phyloP scores from a whole-genome alignment of 1,140 invertebrate species.

The silkworm (Bombyx mori) region ASM3026992v2 NC_085121.1:8941001-8941500 shows the following conservation, averaged over 20 bases:
- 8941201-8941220: constrained; percentile 46
- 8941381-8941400: constrained; percentile 58
- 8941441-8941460: constrained; percentile 8
- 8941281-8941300: constrained; percentile 77
- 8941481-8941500: constrained; percentile 22
- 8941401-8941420: constrained; percentile 59
- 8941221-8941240: constrained; percentile 49
- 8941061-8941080: too few relatives aligned
- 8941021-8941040: too few relatives aligned
- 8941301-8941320: constrained; percentile 75
- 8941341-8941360: constrained; percentile 69
- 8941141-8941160: neutral
- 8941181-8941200: constrained; percentile 60
- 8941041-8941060: too few relatives aligned
- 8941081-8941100: too few relatives aligned
- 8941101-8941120: neutral
- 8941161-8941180: constrained; percentile 50
- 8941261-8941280: constrained; percentile 77
- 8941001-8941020: too few relatives aligned
- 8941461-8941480: neutral
- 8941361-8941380: constrained; percentile 39
- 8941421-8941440: constrained; percentile 3
- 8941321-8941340: constrained; percentile 76
- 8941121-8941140: too few relatives aligned
- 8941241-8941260: constrained; percentile 63